Base-by-base conservation (phyloP, 2,797 vertebrate genomes). In the Xiphorhynchus erythropygius region DNA sequence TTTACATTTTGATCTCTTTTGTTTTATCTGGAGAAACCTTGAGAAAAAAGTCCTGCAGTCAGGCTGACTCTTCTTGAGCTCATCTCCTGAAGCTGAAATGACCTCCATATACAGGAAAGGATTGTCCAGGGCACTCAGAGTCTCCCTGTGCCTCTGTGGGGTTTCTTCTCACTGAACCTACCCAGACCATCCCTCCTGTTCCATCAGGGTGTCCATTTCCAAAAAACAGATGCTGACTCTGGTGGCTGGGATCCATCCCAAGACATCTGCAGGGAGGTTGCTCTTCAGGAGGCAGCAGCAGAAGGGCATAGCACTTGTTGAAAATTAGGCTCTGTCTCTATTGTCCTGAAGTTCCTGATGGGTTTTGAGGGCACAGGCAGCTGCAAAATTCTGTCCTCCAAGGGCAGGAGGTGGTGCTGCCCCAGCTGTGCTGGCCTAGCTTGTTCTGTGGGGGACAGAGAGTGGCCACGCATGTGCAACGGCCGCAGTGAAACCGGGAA, bases 381-480 rank as follows among this genome's bases (percentile, higher is more conserved):
- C 28, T 64, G 79, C 62, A 84, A n/a, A 83, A 62, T 10, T 9
- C 35, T 57, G 0, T 49, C n/a, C 50, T 47, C 39, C 2, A 1
- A 39, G 49, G 73, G 73, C 9, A 28, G 91, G 32, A 91, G 76
- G 18, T 63, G 55, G 47, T 13, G 74, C 50, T 44, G 86, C 30
- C 47, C 49, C 32, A 0, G 0, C 33, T 35, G 14, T 3, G 33
- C 68, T 33, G 47, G 7, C 13, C 78, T 23, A 52, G n/a, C 24
- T 70, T 2, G 4, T 7, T 39, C 47, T 7, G 81, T 0, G 0
- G 0, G 2, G 67, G 75, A 80, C 59, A 47, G 44, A 23, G 9
- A 8, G 25, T 0, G 4, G 35, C 67, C 53, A 33, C 0, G 13
- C 55, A 50, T 1, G 4, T 2, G 0, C 81, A 8, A 4, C 0